Evolutionary conservation across 2,888 invertebrate species (phyloP).

Genomic region (Petrolisthes manimaculis): DNA sequence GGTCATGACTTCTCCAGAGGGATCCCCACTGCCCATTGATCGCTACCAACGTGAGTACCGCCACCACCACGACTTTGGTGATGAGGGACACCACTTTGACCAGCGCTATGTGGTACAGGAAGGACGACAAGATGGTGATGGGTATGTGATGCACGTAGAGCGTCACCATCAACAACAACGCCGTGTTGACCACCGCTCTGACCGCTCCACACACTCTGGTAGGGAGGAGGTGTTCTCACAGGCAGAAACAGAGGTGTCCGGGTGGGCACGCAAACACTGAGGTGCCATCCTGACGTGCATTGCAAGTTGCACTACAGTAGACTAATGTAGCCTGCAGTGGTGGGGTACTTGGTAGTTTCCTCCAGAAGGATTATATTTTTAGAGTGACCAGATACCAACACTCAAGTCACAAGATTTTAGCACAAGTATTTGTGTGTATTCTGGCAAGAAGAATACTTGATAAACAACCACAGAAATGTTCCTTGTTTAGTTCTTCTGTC

Average conservation of each 20-base stretch:
- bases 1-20: slow-evolving; percentile 51
- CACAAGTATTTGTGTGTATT: no score
- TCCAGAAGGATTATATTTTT: no score
- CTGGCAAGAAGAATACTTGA: no score
- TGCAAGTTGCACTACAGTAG: no score
- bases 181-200: slow-evolving; percentile 47
- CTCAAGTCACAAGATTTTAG: no score
- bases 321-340: no score
- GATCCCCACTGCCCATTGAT: slow-evolving; percentile 32
- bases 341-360: no score
- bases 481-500: no score
- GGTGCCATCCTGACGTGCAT: no score
- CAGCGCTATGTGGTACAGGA: slow-evolving; percentile 22
- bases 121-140: slow-evolving; percentile 19
- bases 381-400: no score
- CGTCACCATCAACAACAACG: slow-evolving; percentile 29
- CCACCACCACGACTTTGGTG: slow-evolving; percentile 20
- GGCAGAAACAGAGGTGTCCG: slow-evolving; percentile 57
- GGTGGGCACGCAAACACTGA: slow-evolving; percentile 49
- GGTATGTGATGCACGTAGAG: slow-evolving; percentile 23
- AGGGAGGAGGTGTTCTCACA: slow-evolving; percentile 61
- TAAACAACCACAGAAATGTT: no score
- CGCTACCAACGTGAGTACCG: slow-evolving; percentile 45
- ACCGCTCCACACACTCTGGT: slow-evolving; percentile 51
- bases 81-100: slow-evolving; percentile 1